Evolutionary conservation across 92 coral and sea anemone genomes (phyloP), one percentile per base, ranked within the genome.

Genomic region (Epizoanthus fatuus): DNA sequence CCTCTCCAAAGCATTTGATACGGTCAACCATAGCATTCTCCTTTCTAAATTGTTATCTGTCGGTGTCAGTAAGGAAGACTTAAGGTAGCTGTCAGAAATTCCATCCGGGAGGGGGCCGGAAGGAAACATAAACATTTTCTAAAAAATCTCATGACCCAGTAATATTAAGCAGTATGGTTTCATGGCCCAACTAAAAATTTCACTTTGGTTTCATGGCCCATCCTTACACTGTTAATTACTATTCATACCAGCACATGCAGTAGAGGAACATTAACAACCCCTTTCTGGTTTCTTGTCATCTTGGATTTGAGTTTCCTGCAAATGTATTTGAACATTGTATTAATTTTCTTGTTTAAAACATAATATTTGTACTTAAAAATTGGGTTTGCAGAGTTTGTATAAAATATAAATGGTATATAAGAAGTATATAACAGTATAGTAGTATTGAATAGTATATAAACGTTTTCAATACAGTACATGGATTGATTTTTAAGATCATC

Each of bases 131-230:
- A 58, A n/a, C n/a, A 15, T 58, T 58, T 58, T n/a, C 64, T 15
- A 58, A 58, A 58, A 16, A n/a, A 15, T 58, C 5, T 58, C 7
- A n/a, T n/a, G 64, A n/a, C 64, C 64, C 64, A 15, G 64, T 6
- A 58, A 1, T 22, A 58, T 3, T 16, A 58, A 3, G 20, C 64
- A 15, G 20, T 16, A 16, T 15, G 22, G 64, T 58, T 58, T 58
- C 64, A 58, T 58, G 17, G 5, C 22, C 64, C 42, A 6, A 64
- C 38, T 3, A 64, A 64, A 29, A 64, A 64, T 64, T 22, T 25
- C 40, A 25, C 40, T 64, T 25, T 64, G 70, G 70, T 64, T 64
- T 64, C 42, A 29, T 64, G 16, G 70, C 44, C 70, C 70, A 64
- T 64, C 70, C 25, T 22, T 22, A 22, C 0, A 22, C 25, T 22